Base-by-base conservation (phyloP, 35 echinoderm and acorn worm genomes). In the Eucidaris tribuloides region DNA sequence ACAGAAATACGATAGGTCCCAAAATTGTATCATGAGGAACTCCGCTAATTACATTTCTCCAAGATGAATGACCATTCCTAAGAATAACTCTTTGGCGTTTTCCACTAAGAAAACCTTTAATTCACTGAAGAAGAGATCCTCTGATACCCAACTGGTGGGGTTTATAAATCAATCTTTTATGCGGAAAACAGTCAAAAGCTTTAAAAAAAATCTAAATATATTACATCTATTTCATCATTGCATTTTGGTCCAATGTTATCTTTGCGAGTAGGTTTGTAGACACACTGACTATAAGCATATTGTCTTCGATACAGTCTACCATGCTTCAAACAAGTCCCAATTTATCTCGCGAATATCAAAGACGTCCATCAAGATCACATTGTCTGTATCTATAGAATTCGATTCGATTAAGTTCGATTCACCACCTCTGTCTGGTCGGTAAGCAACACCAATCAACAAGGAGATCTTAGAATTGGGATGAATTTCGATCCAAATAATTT, bases 401-500 rank as follows among this genome's bases (percentile, higher is more conserved):
- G 62, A 60, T 58, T 81, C 13, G 14, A 52, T 11, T 81, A 34
- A 46, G 24, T 81, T 58, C 11, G n/a, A 17, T 34, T 61, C 43
- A 17, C 42, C 19, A n/a, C 3, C 79, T 5, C 54, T 27, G 38
- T 81, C 42, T 57, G 15, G 14, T 27, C 29, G 2, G 58, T 3
- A n/a, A n/a, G n/a, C n/a, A n/a, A n/a, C n/a, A n/a, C n/a, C n/a
- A n/a, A n/a, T n/a, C n/a, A n/a, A n/a, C 3, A 81, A 44, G 13
- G 36, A 39, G 2, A 22, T 7, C 38, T 80, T 52, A 1, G n/a
- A 15, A 20, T 48, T 52, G 9, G 79, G 79, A 39, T 3, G n/a
- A 45, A 81, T 40, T n/a, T 81, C 43, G 30, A 45, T 38, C 79
- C 54, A 81, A 32, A 61, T 27, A 4, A 81, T 50, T 61, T 81